Evolutionary conservation across 30 jellyfish, hydroid and myxozoan species (phyloP).

Genomic region (Pelagia noctiluca): DNA sequence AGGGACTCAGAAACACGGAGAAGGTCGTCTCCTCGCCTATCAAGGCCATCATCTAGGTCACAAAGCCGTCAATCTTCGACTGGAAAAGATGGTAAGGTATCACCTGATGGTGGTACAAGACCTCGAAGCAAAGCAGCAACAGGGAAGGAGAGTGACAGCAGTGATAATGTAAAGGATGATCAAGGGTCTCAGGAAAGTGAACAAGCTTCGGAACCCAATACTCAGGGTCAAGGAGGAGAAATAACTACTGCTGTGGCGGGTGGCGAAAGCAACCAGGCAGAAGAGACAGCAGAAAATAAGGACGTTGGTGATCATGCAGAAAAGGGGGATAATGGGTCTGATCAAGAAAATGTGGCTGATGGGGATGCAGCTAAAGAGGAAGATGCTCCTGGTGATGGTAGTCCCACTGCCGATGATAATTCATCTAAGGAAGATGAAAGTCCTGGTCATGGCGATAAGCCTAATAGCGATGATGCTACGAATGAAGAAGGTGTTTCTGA

Average conservation of each 20-base stretch:
- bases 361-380: conserved; percentile 6
- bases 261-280: too few species aligned
- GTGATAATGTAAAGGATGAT: not conserved
- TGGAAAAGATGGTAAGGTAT: not conserved
- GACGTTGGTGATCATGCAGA: not conserved
- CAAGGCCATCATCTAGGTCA: conserved; percentile 49
- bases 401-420: not conserved
- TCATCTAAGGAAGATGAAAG: conserved; percentile 10
- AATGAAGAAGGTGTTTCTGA: conserved; percentile 3
- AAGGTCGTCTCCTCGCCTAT: conserved; percentile 33
- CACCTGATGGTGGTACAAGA: too few species aligned
- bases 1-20: conserved; percentile 29
- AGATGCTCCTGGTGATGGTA: conserved; percentile 3
- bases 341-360: too few species aligned
- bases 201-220: too few species aligned
- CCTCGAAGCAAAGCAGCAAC: too few species aligned
- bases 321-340: conserved; percentile 9
- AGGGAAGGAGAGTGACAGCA: not conserved
- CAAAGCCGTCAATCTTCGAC: not conserved
- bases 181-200: too few species aligned
- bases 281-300: not conserved
- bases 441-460: conserved; percentile 6
- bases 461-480: not conserved
- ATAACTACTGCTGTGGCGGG: too few species aligned
- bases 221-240: too few species aligned